A percentile compares a stretch with the other conserved stretches of the same genome.
These are phyloP conservation scores for Myzus persicae DNA, from an alignment of 1,140 invertebrate genomes.

Conservation along the genomic window DNA sequence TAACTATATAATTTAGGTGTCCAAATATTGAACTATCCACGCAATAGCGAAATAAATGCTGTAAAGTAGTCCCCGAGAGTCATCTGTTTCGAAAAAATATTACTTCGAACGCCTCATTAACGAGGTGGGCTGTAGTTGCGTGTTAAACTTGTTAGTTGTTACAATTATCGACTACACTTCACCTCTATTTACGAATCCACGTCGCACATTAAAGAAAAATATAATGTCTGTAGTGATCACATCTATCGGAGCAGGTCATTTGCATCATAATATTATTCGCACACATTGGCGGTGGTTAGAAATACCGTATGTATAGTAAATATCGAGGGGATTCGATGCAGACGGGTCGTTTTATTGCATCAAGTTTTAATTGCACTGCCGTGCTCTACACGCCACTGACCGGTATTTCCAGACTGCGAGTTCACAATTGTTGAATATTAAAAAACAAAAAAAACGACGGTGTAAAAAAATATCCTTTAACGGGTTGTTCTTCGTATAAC, in stretches of 20 bases:
- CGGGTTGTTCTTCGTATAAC: not conserved
- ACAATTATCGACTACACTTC: too few relatives aligned
- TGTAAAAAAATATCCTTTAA: not conserved
- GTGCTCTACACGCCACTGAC: not conserved
- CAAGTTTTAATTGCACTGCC: slow-evolving; percentile 25
- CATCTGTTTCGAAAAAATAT: not conserved
- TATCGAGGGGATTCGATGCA: not conserved
- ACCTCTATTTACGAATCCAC: not conserved
- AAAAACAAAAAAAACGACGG: not conserved
- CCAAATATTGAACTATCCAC: too few relatives aligned
- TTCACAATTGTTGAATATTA: not conserved
- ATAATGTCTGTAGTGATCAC: not conserved
- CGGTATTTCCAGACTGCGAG: not conserved
- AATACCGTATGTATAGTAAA: not conserved
- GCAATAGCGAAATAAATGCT: too few relatives aligned
- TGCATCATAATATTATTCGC: not conserved
- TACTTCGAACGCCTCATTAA: not conserved
- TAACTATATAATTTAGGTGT: too few relatives aligned
- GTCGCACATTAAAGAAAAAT: not conserved
- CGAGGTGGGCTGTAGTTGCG: not conserved
- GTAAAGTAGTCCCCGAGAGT: too few relatives aligned
- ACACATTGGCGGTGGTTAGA: not conserved
- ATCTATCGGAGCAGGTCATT: not conserved
- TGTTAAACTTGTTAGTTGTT: not conserved
- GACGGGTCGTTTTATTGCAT: not conserved